phyloP scores from a whole-genome alignment of 2,113 vertebrate species.

The Malurus elegans region DNA sequence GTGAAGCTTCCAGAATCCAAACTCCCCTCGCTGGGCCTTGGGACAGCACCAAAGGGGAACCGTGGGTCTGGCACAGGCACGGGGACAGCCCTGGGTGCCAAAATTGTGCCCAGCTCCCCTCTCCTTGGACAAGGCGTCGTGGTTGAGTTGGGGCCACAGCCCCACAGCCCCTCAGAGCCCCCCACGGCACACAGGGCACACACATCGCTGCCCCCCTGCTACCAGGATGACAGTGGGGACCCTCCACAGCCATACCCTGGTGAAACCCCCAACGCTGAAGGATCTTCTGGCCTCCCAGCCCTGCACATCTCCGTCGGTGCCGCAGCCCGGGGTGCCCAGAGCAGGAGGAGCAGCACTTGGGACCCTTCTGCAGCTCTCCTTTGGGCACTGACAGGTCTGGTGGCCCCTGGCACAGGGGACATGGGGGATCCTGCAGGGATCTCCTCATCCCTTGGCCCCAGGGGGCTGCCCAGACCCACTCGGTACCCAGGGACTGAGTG shows the following conservation, averaged over 20 bases:
- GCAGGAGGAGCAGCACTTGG: accelerated
- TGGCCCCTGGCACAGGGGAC: accelerated
- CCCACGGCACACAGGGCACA: accelerated
- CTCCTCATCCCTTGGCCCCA: background rate
- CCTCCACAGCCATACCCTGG: background rate
- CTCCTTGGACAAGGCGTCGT: background rate
- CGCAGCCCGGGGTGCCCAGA: accelerated
- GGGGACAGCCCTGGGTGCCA: background rate
- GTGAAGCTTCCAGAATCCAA: background rate
- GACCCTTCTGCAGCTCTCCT: accelerated
- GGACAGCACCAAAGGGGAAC: accelerated
- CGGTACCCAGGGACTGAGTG: accelerated
- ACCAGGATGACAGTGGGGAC: accelerated
- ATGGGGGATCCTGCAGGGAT: accelerated
- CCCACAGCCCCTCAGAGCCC: accelerated
- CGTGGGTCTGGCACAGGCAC: accelerated
- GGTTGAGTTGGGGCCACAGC: no score
- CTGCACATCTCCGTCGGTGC: background rate
- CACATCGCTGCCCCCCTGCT: accelerated
- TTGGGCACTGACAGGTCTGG: background rate
- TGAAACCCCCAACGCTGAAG: accelerated
- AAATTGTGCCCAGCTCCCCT: background rate
- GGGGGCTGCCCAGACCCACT: accelerated
- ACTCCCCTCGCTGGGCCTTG: accelerated
- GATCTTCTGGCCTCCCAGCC: background rate